These are phyloP conservation scores for Anastrepha obliqua DNA, from an alignment of 1,140 invertebrate species.

Conservation along the genomic window DNA sequence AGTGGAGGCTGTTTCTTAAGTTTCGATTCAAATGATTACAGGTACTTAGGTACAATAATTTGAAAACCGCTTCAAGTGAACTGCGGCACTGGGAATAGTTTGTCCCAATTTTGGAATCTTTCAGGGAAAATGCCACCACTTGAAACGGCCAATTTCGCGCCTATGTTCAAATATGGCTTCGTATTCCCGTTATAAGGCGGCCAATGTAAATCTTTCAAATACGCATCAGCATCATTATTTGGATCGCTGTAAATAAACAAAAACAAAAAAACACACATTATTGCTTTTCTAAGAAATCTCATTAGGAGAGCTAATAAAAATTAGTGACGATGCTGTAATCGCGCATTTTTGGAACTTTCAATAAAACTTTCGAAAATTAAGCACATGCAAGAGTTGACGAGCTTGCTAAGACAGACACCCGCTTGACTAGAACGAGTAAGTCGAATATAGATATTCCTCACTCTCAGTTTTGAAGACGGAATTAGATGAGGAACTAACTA, in stretches of 20 bases:
- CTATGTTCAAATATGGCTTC: slow-evolving; percentile 77
- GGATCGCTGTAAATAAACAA: slow-evolving; percentile 61
- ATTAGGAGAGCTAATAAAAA: background rate
- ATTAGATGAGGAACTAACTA: too few species aligned
- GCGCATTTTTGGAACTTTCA: too few species aligned
- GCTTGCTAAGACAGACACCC: too few species aligned
- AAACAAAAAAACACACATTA: background rate
- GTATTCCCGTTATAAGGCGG: slow-evolving; percentile 72
- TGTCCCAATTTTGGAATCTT: slow-evolving; percentile 77
- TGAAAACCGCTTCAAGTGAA: too few species aligned
- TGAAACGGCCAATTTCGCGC: slow-evolving; percentile 71
- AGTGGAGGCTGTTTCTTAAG: background rate
- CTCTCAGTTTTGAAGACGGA: too few species aligned
- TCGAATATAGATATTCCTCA: too few species aligned
- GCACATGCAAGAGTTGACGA: too few species aligned
- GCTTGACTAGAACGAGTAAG: too few species aligned
- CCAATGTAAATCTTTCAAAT: slow-evolving; percentile 74
- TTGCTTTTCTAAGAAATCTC: too few species aligned
- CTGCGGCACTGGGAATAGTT: slow-evolving; percentile 74
- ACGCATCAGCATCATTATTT: slow-evolving; percentile 62
- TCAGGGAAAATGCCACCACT: slow-evolving; percentile 75
- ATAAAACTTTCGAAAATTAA: too few species aligned
- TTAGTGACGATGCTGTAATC: background rate
- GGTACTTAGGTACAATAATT: background rate
- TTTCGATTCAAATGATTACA: background rate